Evolutionary conservation across 2,797 vertebrate genomes (phyloP), one percentile per base, ranked within the genome.

Genomic region (Helostoma temminkii): DNA sequence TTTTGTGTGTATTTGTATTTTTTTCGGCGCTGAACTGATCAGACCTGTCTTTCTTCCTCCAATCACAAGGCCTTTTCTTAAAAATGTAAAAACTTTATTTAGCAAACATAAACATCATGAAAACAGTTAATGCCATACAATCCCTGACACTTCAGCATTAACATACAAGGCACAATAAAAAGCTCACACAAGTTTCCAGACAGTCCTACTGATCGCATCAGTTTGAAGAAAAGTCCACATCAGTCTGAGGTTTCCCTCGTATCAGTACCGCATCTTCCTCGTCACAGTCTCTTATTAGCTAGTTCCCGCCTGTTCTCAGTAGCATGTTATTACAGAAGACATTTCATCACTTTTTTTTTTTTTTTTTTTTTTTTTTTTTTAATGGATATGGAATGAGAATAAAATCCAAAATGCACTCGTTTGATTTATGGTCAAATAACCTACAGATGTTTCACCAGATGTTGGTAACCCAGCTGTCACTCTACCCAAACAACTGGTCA

Each of bases 31-130:
- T n/a, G n/a, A n/a, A n/a, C n/a, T n/a, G n/a, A n/a, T n/a, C n/a
- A n/a, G n/a, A n/a, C n/a, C n/a, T n/a, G n/a, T n/a, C n/a, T n/a
- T n/a, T n/a, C n/a, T 49, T 7, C 5, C 5, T 4, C 28, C 21
- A 11, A 6, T 15, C 7, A 32, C 4, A 2, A 21, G n/a, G 24
- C 3, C 14, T n/a, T 58, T 82, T 68, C 36, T 80, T 71, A 85
- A 65, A 88, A 88, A 83, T 59, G 66, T 72, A 80, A 83, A 80
- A 82, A 72, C 55, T 84, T 88, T 86, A 78, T 82, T 88, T 67
- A 43, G 66, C 54, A 19, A 6, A 70, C 41, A 80, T 9, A 66
- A 30, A 68, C 48, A 60, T 72, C n/a, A 39, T 58, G 45, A 10
- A 53, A 74, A 80, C 56, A 69, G 0, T 60, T 63, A 83, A 75